These are phyloP conservation scores for Seira musarum DNA, from an alignment of 2,888 invertebrate genomes.

Conservation along the genomic window DNA sequence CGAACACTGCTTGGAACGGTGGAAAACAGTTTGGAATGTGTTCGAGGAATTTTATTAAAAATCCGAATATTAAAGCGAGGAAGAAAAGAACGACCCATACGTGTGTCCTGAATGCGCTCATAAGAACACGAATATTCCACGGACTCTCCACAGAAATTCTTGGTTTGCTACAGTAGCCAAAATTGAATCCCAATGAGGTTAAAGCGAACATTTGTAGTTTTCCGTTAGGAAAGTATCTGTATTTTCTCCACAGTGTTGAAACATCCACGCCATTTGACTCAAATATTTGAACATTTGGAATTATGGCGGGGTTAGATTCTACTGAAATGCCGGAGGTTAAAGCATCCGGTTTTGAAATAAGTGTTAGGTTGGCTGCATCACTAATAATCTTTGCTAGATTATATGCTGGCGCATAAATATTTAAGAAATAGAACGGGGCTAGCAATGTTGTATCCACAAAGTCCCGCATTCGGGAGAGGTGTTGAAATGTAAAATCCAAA, in stretches of 20 bases:
- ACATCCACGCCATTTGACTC: neutral
- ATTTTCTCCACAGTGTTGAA: neutral
- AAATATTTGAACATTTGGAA: neutral
- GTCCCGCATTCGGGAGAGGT: slow-evolving; percentile 10
- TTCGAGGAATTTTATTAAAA: neutral
- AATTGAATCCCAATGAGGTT: slow-evolving; percentile 20
- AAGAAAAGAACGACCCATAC: neutral
- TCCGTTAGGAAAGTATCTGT: neutral
- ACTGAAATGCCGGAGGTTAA: neutral
- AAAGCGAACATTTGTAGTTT: neutral
- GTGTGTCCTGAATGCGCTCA: neutral
- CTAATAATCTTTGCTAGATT: neutral
- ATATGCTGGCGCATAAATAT: neutral
- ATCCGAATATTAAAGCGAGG: neutral
- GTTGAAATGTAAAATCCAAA: neutral
- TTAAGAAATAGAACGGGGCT: neutral
- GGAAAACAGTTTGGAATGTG: neutral
- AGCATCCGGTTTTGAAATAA: neutral
- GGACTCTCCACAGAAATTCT: neutral
- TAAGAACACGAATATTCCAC: slow-evolving; percentile 11
- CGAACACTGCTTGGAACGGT: neutral
- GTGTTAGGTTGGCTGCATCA: neutral
- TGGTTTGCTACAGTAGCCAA: slow-evolving; percentile 25
- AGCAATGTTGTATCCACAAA: neutral
- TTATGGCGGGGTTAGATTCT: neutral